Conservation (phyloP, 2,888 invertebrate species). For the Hypercompe scribonia region DNA sequence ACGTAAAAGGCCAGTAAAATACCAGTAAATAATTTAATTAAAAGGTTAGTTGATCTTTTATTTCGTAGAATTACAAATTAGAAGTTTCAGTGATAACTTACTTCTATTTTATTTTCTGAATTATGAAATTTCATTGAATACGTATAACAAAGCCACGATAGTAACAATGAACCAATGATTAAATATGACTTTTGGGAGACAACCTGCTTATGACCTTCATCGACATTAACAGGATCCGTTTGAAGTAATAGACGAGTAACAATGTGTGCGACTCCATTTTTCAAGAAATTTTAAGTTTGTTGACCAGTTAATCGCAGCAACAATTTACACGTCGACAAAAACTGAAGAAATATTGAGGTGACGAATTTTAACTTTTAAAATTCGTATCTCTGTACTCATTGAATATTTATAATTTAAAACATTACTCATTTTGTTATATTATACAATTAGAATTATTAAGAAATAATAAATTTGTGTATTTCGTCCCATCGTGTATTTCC, state of each 20-base stretch:
- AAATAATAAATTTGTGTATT: too few relatives aligned
- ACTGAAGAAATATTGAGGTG: too few relatives aligned
- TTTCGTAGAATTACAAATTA: not conserved
- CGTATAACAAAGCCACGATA: not conserved
- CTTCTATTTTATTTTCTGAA: not conserved
- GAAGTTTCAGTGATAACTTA: not conserved
- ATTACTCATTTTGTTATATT: too few relatives aligned
- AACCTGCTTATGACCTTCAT: not conserved
- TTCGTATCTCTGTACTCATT: too few relatives aligned
- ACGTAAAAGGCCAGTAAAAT: too few relatives aligned
- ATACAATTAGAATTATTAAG: too few relatives aligned
- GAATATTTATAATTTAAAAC: too few relatives aligned
- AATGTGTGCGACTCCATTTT: not conserved
- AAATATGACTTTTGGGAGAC: constrained; percentile 2
- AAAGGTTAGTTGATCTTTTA: not conserved
- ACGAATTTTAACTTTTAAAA: too few relatives aligned
- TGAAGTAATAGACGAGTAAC: not conserved
- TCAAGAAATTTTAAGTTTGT: too few relatives aligned
- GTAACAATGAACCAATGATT: not conserved
- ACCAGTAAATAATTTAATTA: not conserved
- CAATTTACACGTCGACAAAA: too few relatives aligned
- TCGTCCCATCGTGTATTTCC: too few relatives aligned
- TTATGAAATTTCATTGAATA: not conserved
- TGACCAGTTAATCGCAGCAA: too few relatives aligned
- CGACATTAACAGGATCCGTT: not conserved